These are phyloP conservation scores for Capitulum mitella DNA, from an alignment of 2,888 invertebrate genomes.

Conservation along the genomic window DNA sequence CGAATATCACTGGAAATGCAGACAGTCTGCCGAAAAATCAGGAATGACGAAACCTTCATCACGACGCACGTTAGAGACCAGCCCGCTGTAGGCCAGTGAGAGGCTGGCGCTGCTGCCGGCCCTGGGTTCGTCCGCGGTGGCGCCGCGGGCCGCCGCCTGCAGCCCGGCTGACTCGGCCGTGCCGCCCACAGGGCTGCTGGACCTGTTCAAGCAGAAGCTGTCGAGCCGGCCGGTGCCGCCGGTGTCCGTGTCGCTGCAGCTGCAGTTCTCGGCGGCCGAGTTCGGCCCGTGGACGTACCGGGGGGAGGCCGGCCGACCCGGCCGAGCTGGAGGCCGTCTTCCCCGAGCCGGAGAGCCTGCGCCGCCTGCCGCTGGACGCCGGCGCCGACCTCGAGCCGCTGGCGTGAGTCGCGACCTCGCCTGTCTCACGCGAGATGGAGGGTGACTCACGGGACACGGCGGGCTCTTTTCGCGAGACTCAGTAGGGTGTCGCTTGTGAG, in stretches of 20 bases:
- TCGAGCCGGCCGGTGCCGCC: slow-evolving; percentile 49
- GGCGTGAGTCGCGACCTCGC: slow-evolving; percentile 11
- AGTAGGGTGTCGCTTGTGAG: no score
- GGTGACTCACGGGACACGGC: no score
- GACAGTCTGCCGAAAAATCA: no score
- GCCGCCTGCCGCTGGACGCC: not conserved
- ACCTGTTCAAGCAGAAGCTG: slow-evolving; percentile 77
- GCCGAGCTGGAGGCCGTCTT: slow-evolving; percentile 33
- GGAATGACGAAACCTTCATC: no score
- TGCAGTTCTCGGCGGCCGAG: slow-evolving; percentile 55
- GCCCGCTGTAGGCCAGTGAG: no score
- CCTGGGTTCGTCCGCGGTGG: no score
- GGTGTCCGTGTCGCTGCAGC: slow-evolving; percentile 63
- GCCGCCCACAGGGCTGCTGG: slow-evolving; percentile 55
- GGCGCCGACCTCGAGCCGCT: not conserved
- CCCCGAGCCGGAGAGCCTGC: slow-evolving; percentile 30
- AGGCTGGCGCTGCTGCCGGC: no score
- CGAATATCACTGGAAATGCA: no score
- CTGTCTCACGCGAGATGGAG: no score
- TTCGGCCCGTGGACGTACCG: not conserved
- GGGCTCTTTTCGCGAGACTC: no score
- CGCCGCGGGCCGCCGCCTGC: not conserved
- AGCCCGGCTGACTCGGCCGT: slow-evolving; percentile 15
- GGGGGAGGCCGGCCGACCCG: not conserved
- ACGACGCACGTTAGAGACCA: no score